Evolutionary conservation across 2,888 invertebrate genomes (phyloP), one percentile per base, ranked within the genome.

Genomic region (Cyrtodaria siliqua): DNA sequence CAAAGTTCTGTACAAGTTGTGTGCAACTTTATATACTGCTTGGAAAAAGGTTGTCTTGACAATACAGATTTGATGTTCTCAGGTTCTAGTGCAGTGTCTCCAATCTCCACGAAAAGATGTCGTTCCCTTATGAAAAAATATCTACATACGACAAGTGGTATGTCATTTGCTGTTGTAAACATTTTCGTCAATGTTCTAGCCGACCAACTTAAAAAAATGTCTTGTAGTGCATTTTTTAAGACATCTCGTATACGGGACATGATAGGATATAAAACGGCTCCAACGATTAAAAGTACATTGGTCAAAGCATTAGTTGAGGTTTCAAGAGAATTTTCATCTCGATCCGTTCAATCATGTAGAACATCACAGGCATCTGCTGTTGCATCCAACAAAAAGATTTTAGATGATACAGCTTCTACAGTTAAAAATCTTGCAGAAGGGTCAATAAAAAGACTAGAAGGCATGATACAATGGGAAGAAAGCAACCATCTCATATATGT

Each of bases 391-490:
- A 33, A 33, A 33, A 33, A 12, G 4, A n/a, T n/a, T n/a, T n/a
- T n/a, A n/a, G 33, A 33, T 8, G 33, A 33, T 33, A 12, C 4
- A 33, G 12, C 4, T 4, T 33, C 33, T 8, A 8, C 33, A 12
- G 12, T 8, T 33, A 8, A 8, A 4, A 56, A 61, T 55, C 23
- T 78, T 9, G 68, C 82, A 16, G 47, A 62, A 24, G 42, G 38
- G 9, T 52, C 44, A 44, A 67, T 69, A 20, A 44, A 69, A 1
- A 59, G 76, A 52, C 70, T 80, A 6, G 74, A 83, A 26, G 74
- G 83, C 20, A 86, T 87, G 87, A 83, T 87, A 14, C 57, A 80
- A 61, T 86, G 86, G 86, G 83, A 82, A 53, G 84, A 86, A 16
- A 85, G 83, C 52, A 85, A 84, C 50, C 86, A 86, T 61, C 27